Conservation (phyloP, 2,113 vertebrate species). For the Potamarius usumacintae region DNA sequence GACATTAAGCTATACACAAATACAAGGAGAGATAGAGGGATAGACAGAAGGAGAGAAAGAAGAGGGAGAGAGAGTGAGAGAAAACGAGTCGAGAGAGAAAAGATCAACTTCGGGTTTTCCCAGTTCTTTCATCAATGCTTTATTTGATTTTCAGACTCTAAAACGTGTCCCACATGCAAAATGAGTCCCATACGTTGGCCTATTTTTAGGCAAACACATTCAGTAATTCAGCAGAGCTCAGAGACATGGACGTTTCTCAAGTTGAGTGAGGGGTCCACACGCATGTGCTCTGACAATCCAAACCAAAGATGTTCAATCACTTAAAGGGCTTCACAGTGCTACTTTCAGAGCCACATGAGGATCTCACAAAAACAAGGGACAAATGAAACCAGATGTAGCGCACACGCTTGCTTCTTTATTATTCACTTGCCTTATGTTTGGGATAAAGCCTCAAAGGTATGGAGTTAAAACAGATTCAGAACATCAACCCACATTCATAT, state of each 20-base stretch:
- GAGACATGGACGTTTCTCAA: not conserved
- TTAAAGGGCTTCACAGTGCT: slow-evolving; percentile 43
- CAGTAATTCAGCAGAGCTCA: not conserved
- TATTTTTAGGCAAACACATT: slow-evolving; percentile 60
- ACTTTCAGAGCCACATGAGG: slow-evolving; percentile 57
- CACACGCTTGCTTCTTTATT: slow-evolving; percentile 48
- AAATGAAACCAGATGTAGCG: slow-evolving; percentile 64
- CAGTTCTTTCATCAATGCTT: slow-evolving; percentile 54
- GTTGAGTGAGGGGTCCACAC: slow-evolving; percentile 26
- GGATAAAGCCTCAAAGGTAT: not conserved
- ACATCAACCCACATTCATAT: not conserved
- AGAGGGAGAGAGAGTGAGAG: slow-evolving; percentile 1
- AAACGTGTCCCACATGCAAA: slow-evolving; percentile 55
- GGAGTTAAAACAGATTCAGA: slow-evolving; percentile 15
- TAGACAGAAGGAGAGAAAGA: not conserved
- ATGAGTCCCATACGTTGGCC: slow-evolving; percentile 61
- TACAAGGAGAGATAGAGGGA: slow-evolving; percentile 1
- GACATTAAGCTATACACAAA: slow-evolving; percentile 47
- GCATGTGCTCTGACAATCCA: slow-evolving; percentile 19
- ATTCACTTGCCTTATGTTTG: slow-evolving; percentile 40
- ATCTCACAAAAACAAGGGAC: slow-evolving; percentile 57
- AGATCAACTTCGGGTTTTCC: slow-evolving; percentile 31
- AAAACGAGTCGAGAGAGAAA: not conserved
- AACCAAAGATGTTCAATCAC: slow-evolving; percentile 52
- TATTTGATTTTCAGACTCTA: slow-evolving; percentile 58